phyloP scores from a whole-genome alignment of 1,140 invertebrate species.

The Zaprionus davidi region DNA sequence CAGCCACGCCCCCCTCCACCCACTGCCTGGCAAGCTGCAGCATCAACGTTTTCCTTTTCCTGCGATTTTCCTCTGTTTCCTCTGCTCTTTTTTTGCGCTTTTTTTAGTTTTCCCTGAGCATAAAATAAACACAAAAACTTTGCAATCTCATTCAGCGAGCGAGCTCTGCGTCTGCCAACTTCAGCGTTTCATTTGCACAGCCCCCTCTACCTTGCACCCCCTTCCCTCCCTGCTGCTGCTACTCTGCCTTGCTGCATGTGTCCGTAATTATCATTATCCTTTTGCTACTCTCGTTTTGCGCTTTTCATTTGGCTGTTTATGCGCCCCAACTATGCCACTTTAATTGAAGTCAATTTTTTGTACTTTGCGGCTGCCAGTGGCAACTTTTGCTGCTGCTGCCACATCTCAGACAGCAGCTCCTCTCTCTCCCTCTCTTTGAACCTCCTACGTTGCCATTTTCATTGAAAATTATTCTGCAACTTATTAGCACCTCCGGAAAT shows the following conservation, averaged over 20 bases:
- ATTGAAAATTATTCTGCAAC: slow-evolving; percentile 81
- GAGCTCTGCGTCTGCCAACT: slow-evolving; percentile 28
- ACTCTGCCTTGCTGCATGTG: slow-evolving; percentile 27
- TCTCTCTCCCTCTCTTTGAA: background rate
- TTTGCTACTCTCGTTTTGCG: slow-evolving; percentile 61
- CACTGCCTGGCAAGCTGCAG: slow-evolving; percentile 42
- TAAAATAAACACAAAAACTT: slow-evolving; percentile 80
- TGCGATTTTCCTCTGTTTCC: slow-evolving; percentile 24
- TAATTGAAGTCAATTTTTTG: slow-evolving; percentile 81
- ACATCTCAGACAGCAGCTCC: background rate
- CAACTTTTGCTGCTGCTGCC: slow-evolving; percentile 36
- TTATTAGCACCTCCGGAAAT: slow-evolving; percentile 82
- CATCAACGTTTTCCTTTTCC: slow-evolving; percentile 46
- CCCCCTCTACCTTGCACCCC: background rate
- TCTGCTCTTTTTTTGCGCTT: slow-evolving; percentile 13
- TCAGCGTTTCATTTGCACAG: slow-evolving; percentile 32
- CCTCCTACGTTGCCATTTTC: slow-evolving; percentile 50
- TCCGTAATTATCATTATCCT: slow-evolving; percentile 79
- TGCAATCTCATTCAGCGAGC: slow-evolving; percentile 67
- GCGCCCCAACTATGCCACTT: slow-evolving; percentile 77
- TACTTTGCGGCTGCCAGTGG: slow-evolving; percentile 57
- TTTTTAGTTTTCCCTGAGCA: slow-evolving; percentile 45
- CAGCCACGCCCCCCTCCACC: background rate
- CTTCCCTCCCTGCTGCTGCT: background rate
- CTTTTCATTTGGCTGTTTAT: slow-evolving; percentile 78